phyloP scores from a whole-genome alignment of 2,888 invertebrate genomes.

The Trissolcus japonicus region DNA sequence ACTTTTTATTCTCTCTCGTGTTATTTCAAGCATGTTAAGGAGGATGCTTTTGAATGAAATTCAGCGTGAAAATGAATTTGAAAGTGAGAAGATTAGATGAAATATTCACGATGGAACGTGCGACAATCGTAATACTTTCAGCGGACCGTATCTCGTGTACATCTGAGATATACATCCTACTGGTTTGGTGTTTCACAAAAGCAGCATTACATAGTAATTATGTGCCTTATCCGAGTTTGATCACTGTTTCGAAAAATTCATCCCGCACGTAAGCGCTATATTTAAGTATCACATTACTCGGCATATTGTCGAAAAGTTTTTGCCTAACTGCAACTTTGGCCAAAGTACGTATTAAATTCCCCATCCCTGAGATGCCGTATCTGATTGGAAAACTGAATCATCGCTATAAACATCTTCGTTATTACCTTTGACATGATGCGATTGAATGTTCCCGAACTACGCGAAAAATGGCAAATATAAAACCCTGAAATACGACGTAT shows the following conservation, averaged over 20 bases:
- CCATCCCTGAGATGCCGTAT: conserved; percentile 10
- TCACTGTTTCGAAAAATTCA: conserved; percentile 21
- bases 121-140: too few relatives aligned
- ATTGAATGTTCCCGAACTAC: conserved; percentile 11
- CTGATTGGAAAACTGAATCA: conserved; percentile 24
- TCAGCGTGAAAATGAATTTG: too few relatives aligned
- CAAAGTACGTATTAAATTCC: conserved; percentile 38
- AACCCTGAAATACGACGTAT: conserved; percentile 6
- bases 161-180: conserved; percentile 2
- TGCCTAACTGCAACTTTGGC: conserved; percentile 26
- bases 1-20: too few relatives aligned
- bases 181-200: conserved; percentile 4
- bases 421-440: conserved; percentile 12
- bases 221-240: conserved; percentile 17
- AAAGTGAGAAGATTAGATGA: too few relatives aligned
- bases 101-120: too few relatives aligned
- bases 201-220: conserved; percentile 26
- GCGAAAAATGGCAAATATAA: conserved; percentile 3
- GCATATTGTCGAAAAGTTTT: conserved; percentile 34
- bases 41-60: too few relatives aligned
- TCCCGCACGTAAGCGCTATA: conserved; percentile 15
- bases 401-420: conserved; percentile 35
- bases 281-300: conserved; percentile 29
- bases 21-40: too few relatives aligned
- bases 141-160: neutral